Evolutionary conservation across 2,113 vertebrate genomes (phyloP).

Genomic region (Paradoxurus hermaphroditus): DNA sequence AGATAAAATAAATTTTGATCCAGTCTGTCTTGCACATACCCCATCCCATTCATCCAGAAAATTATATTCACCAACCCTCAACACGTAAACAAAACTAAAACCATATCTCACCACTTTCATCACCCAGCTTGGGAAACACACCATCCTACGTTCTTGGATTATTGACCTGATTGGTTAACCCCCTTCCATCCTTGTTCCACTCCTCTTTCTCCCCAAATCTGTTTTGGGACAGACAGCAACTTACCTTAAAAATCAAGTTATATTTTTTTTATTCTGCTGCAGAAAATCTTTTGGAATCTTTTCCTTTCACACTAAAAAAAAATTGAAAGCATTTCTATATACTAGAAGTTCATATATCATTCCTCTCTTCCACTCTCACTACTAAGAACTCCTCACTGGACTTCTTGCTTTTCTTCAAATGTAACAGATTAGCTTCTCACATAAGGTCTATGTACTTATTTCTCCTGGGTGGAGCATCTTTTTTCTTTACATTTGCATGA

Average conservation of each 20-base stretch:
- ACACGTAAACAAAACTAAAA: not conserved
- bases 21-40: not conserved
- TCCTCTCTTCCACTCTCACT: not conserved
- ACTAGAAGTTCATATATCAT: not conserved
- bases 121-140: not conserved
- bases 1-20: not conserved
- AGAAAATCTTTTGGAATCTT: not conserved
- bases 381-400: not conserved
- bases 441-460: not conserved
- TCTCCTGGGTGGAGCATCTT: not conserved
- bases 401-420: not conserved
- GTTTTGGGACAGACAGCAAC: not conserved
- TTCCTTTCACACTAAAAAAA: not conserved
- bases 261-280: not conserved
- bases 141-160: not conserved
- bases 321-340: not conserved
- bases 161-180: not conserved
- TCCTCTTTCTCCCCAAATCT: not conserved
- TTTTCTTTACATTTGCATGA: not conserved
- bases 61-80: not conserved
- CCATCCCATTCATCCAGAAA: not conserved
- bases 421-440: not conserved
- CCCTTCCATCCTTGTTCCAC: not conserved
- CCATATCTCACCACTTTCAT: not conserved
- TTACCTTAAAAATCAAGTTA: not conserved